A percentile compares a stretch with the other conserved stretches of the same genome.
Conservation (phyloP, 2,888 invertebrate genomes). For the Lochmaea capreae region DNA sequence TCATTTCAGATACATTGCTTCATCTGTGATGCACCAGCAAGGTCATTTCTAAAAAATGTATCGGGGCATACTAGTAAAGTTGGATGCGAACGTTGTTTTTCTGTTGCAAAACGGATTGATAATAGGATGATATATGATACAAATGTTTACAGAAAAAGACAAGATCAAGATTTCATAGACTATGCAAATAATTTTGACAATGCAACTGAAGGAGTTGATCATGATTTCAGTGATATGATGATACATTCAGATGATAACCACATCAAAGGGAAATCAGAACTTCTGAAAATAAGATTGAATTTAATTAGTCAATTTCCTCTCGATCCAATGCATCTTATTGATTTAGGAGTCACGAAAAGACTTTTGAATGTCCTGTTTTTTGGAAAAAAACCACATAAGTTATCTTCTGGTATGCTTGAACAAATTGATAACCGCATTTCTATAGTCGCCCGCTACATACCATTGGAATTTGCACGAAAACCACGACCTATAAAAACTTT, state of each 20-base stretch:
- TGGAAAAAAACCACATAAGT: slow-evolving; percentile 3
- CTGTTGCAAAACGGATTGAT: slow-evolving; percentile 9
- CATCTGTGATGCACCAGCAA: slow-evolving; percentile 6
- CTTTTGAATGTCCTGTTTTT: slow-evolving; percentile 5
- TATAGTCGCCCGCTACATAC: no score
- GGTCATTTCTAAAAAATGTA: background rate
- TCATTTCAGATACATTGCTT: slow-evolving; percentile 9
- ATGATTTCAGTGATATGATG: no score
- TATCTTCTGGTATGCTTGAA: background rate
- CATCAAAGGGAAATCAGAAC: background rate
- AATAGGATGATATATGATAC: slow-evolving; percentile 6
- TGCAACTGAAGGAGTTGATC: no score
- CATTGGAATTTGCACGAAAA: background rate
- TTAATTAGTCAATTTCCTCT: slow-evolving; percentile 10
- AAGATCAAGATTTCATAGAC: background rate
- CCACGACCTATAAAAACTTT: background rate
- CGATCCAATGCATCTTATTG: slow-evolving; percentile 13
- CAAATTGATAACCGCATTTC: no score
- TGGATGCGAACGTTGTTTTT: slow-evolving; percentile 14
- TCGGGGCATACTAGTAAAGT: slow-evolving; percentile 10
- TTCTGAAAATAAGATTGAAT: background rate
- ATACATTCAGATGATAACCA: no score
- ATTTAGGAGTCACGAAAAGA: slow-evolving; percentile 2
- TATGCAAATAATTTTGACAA: no score
- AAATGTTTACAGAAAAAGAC: background rate